phyloP scores from a whole-genome alignment of 1,140 invertebrate genomes.

The Drosophila seguyi region DNA sequence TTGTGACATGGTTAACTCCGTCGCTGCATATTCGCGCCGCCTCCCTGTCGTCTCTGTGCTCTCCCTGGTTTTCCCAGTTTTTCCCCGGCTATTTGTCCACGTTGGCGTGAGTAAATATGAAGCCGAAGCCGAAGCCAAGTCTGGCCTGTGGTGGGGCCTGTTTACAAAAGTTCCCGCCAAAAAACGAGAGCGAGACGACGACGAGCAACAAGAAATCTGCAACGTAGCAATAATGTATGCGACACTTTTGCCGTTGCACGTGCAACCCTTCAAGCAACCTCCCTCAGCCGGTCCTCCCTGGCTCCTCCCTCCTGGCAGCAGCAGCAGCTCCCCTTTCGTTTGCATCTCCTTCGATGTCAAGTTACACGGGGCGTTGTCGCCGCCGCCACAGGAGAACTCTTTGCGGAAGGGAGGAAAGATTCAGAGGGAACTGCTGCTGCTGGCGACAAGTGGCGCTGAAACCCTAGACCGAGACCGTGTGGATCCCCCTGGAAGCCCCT shows the following conservation, averaged over 20 bases:
- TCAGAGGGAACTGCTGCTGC: constrained; percentile 10
- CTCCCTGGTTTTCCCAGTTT: not conserved
- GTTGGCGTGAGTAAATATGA: constrained; percentile 72
- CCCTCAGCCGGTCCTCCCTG: constrained; percentile 3
- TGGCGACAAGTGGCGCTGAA: constrained; percentile 58
- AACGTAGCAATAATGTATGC: constrained; percentile 57
- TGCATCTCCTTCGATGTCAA: constrained; percentile 64
- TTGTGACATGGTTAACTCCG: constrained; percentile 55
- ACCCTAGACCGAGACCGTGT: constrained; percentile 52
- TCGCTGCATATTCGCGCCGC: not conserved
- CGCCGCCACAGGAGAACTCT: constrained; percentile 50
- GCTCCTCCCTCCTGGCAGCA: not conserved
- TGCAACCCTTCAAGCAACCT: constrained; percentile 43
- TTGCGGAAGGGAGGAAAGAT: constrained; percentile 15
- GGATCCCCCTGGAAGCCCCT: not conserved
- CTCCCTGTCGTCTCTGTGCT: not conserved
- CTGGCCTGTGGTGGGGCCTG: constrained; percentile 38
- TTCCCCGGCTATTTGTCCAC: constrained; percentile 40
- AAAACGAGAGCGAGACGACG: constrained; percentile 35
- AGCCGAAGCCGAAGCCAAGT: constrained; percentile 22
- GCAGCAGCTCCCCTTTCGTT: not conserved
- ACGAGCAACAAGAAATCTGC: constrained; percentile 56
- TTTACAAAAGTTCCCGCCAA: constrained; percentile 74
- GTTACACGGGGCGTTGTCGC: constrained; percentile 54
- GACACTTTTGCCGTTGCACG: constrained; percentile 75